Percentiles rank a stretch among this genome's conserved stretches.
These are phyloP conservation scores for Tragulus kanchil DNA, from an alignment of 2,113 vertebrate genomes.

Conservation along the genomic window DNA sequence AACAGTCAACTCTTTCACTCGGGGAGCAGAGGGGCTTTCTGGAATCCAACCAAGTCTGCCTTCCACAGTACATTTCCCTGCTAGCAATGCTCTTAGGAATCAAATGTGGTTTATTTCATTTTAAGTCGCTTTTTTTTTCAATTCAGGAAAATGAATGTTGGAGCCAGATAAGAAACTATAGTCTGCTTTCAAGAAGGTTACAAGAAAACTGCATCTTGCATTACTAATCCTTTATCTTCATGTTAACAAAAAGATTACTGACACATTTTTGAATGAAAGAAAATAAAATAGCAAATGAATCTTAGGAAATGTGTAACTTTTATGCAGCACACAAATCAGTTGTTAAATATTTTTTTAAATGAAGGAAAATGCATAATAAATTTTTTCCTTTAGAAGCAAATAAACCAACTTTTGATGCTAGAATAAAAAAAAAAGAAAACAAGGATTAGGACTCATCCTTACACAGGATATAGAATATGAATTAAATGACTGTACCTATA, in stretches of 20 bases:
- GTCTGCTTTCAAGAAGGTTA: conserved; percentile 92
- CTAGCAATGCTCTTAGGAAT: conserved; percentile 84
- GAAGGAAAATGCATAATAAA: conserved; percentile 88
- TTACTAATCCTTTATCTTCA: conserved; percentile 93
- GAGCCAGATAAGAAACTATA: conserved; percentile 92
- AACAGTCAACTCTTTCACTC: conserved; percentile 71
- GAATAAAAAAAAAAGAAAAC: conserved; percentile 58
- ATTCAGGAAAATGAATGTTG: conserved; percentile 91
- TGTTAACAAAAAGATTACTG: conserved; percentile 94
- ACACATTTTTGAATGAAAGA: conserved; percentile 92
- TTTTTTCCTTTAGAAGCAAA: conserved; percentile 87
- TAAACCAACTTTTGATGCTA: conserved; percentile 84
- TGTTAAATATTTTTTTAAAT: conserved; percentile 87
- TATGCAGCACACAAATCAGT: conserved; percentile 89
- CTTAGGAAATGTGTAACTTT: conserved; percentile 90
- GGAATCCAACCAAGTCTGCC: conserved; percentile 81
- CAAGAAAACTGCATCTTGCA: conserved; percentile 93
- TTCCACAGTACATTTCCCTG: conserved; percentile 82
- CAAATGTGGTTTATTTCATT: conserved; percentile 90
- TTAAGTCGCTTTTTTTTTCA: conserved; percentile 85
- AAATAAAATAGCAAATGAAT: conserved; percentile 91
- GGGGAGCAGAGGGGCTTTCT: conserved; percentile 67
- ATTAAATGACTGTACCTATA: conserved; percentile 60
- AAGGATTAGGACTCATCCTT: conserved; percentile 7
- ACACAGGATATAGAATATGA: conserved; percentile 48